Evolutionary conservation across 2,797 vertebrate species (phyloP).

Genomic region (Tokudaia muenninki): DNA sequence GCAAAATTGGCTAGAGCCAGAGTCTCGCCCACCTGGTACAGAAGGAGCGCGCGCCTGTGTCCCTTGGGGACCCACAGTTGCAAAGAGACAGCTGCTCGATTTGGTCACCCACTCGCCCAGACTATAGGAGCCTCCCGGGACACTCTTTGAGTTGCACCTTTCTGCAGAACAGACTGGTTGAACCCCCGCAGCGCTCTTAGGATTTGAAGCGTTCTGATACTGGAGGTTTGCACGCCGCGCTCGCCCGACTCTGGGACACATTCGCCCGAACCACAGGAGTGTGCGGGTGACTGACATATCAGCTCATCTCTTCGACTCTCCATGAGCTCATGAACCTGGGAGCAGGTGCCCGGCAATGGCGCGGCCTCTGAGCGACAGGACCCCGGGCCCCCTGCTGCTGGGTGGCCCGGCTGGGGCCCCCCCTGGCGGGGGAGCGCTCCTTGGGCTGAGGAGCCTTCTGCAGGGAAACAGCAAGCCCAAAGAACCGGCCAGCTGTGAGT

Average conservation of each 20-base stretch:
- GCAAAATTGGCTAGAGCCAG: conserved; percentile 71
- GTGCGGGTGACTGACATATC: conserved; percentile 61
- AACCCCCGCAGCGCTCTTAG: conserved; percentile 65
- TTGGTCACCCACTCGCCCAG: conserved; percentile 54
- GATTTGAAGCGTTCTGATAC: conserved; percentile 71
- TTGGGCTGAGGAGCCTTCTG: conserved; percentile 93
- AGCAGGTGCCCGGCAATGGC: conserved; percentile 79
- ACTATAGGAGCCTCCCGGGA: conserved; percentile 63
- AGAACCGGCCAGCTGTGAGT: conserved; percentile 87
- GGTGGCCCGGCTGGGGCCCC: conserved; percentile 81
- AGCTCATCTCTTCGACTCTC: conserved; percentile 63
- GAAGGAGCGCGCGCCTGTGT: conserved; percentile 60
- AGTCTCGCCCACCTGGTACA: conserved; percentile 72
- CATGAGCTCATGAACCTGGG: conserved; percentile 77
- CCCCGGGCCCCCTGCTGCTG: conserved; percentile 76
- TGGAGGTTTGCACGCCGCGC: conserved; percentile 72
- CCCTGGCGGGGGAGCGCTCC: conserved; percentile 91
- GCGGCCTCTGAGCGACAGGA: conserved; percentile 83
- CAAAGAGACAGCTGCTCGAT: conserved; percentile 62
- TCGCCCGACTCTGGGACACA: conserved; percentile 67
- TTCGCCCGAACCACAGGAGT: conserved; percentile 60
- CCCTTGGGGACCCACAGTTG: conserved; percentile 47
- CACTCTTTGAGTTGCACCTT: conserved; percentile 71
- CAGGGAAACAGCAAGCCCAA: conserved; percentile 94
- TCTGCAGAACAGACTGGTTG: conserved; percentile 67